Base-by-base conservation (phyloP, 2,888 invertebrate genomes). In the Ctena decussata region DNA sequence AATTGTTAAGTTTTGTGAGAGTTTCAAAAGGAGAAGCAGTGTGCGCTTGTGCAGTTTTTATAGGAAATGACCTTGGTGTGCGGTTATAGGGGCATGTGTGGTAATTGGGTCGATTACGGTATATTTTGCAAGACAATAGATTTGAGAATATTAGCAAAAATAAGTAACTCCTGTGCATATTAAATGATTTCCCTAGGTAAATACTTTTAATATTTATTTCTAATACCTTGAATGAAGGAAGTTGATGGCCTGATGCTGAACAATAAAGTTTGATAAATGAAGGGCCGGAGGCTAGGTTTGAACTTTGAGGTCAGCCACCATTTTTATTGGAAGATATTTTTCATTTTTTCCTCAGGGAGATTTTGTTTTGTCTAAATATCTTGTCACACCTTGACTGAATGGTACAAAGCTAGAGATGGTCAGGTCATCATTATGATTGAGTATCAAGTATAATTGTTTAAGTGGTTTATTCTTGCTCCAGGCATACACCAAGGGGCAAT, bases 311-410 rank as follows among this genome's bases (percentile, higher is more conserved):
- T 30, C 27, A 60, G 60, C 30, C 30, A 60, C 30, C 24, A 30
- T 60, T 27, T 60, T 60, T 60, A 30, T 27, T 60, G 27, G 60
- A 5, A 60, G 8, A 24, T 60, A 60, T 49, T 49, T 60, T 60
- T 60, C 60, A 30, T 60, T 60, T 60, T 60, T 3, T 8, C 60
- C 60, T 1, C 60, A 60, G 60, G 60, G 49, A 49, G 49, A 41
- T 41, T 41, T 41, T 41, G 41, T 15, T 41, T 41, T 41, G 41
- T 41, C 49, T 49, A 15, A 49, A 65, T 65, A 18, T 15, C 11
- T 65, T 65, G 65, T 65, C 65, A 65, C 65, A 65, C 65, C 24
- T 65, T 65, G 35, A 35, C 65, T 32, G 35, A 32, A 65, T 65
- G 35, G 24, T 65, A 65, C 65, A 65, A 65, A 65, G 65, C 18